Conservation (phyloP, 2,113 vertebrate genomes). For the Malurus cyaneus region DNA sequence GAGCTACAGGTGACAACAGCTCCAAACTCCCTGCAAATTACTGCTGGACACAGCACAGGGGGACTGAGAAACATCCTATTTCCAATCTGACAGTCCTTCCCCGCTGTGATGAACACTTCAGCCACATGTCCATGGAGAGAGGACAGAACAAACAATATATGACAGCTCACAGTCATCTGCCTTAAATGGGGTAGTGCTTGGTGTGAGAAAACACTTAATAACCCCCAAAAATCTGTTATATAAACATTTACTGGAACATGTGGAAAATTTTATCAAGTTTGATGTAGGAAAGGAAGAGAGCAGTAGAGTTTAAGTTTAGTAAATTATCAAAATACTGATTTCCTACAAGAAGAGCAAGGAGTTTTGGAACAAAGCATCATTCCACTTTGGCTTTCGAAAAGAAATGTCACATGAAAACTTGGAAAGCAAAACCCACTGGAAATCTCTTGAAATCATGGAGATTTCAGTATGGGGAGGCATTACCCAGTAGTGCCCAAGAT, state of each 20-base stretch:
- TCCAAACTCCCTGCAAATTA: not conserved
- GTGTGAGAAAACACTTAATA: not conserved
- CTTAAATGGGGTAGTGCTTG: not conserved
- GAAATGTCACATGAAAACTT: not conserved
- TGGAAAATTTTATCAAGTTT: not conserved
- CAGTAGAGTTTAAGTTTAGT: not conserved
- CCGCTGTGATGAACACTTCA: not conserved
- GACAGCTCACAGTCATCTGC: not conserved
- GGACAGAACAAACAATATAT: not conserved
- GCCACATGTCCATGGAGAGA: not conserved
- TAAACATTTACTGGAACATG: not conserved
- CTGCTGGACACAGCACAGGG: not conserved
- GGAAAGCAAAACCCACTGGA: not conserved
- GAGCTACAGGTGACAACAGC: not conserved
- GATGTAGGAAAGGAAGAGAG: not conserved
- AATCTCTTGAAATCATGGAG: not conserved
- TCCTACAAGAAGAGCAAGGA: not conserved
- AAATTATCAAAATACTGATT: not conserved
- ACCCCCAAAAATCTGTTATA: not conserved
- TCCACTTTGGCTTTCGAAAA: not conserved
- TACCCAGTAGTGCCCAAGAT: not conserved
- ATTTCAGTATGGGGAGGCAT: not conserved
- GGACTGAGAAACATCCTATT: not conserved
- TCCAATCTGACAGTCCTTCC: not conserved
- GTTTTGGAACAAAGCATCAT: not conserved